Base-by-base conservation (phyloP, 2,888 invertebrate genomes). In the Nemapogon koenigi region DNA sequence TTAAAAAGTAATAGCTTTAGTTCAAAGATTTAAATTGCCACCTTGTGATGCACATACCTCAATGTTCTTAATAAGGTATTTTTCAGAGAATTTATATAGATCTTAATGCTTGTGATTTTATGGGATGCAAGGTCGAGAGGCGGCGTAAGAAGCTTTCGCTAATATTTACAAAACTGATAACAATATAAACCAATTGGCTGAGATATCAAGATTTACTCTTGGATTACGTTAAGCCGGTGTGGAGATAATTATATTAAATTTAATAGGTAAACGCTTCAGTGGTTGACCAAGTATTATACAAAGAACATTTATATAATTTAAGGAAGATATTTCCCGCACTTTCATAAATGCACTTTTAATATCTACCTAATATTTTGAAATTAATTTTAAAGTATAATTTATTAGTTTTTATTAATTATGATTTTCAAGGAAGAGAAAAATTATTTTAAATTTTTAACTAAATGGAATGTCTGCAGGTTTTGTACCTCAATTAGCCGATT, bases 121-220 rank as follows among this genome's bases (percentile, higher is more conserved):
- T 27, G 28, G 28, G 28, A 27, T n/a, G 28, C 28, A 27, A 27
- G 28, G 28, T 27, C 28, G n/a, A n/a, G n/a, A 27, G n/a, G n/a
- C n/a, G n/a, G n/a, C n/a, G n/a, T n/a, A n/a, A n/a, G n/a, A n/a
- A n/a, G n/a, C n/a, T n/a, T n/a, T n/a, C n/a, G 61, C 62, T 56
- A 76, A 76, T 75, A 75, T 78, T 75, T 75, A 64, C 58, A 50
- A 49, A 53, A 40, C 60, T 61, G 75, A 78, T 76, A 76, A 75
- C 70, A 67, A 64, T 73, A 62, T 70, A 66, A 66, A 73, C 73
- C 69, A 69, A 73, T 75, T 73, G 59, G 57, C 56, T 57, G 58
- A 59, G 69, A 66, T 70, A 71, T 55, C 61, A 58, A 73, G 70
- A 75, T 78, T 76, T 76, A 58, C 64, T 65, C 62, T 67, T 41